Percentiles rank a stretch among this genome's conserved stretches.
Evolutionary conservation across 2,888 invertebrate genomes (phyloP).

Genomic region (Cataglyphis livida): DNA sequence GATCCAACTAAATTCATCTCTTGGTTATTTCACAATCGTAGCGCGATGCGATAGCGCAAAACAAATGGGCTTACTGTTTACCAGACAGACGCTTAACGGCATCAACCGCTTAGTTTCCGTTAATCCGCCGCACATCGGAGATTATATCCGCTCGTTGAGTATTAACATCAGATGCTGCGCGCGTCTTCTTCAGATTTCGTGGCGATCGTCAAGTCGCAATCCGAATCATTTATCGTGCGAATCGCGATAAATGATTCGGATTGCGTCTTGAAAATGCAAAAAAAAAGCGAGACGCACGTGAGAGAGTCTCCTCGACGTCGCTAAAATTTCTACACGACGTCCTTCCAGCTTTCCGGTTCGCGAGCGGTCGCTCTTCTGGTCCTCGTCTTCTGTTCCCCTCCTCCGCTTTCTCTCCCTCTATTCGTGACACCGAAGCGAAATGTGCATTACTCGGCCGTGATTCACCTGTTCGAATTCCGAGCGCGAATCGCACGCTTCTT

Average conservation of each 20-base stretch:
- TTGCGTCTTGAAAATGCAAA: conserved; percentile 9
- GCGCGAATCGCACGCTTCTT: conserved; percentile 15
- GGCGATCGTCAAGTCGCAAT: not conserved
- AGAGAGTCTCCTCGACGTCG: conserved; percentile 56
- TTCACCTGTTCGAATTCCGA: conserved; percentile 36
- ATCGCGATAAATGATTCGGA: not conserved
- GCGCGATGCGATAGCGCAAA: conserved; percentile 40
- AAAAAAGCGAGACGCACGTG: conserved; percentile 47
- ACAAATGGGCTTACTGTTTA: conserved; percentile 35
- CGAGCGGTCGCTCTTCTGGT: conserved; percentile 65
- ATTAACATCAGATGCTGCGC: conserved; percentile 26
- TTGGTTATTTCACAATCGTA: conserved; percentile 12
- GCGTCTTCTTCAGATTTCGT: not conserved
- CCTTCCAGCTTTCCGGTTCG: conserved; percentile 64
- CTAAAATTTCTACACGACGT: conserved; percentile 63
- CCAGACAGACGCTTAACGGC: conserved; percentile 37
- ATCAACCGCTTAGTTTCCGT: conserved; percentile 11
- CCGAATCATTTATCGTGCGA: conserved; percentile 35
- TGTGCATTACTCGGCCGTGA: conserved; percentile 30
- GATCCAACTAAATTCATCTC: not conserved
- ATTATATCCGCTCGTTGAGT: conserved; percentile 30
- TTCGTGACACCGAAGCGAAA: not conserved
- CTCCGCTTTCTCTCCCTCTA: not conserved
- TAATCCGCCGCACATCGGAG: conserved; percentile 29
- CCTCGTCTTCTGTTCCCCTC: conserved; percentile 17